Conservation (phyloP, 2,888 invertebrate genomes). For the Conus canariensis region DNA sequence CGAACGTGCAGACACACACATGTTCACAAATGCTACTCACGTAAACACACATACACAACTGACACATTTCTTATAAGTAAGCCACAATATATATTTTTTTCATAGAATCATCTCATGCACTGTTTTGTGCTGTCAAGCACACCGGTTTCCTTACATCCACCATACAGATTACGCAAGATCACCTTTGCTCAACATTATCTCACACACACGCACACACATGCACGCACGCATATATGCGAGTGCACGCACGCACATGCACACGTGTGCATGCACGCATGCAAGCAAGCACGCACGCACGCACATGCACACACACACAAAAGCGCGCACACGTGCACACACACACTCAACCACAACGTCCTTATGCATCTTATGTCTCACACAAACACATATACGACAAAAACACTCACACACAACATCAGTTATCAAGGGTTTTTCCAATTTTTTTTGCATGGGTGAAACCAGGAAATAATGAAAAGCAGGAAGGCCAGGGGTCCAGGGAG, state of each 20-base stretch:
- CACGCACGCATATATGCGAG: too few species aligned
- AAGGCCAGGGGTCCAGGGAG: too few species aligned
- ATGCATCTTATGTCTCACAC: background rate
- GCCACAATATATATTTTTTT: too few species aligned
- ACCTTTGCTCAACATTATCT: background rate
- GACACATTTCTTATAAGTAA: background rate
- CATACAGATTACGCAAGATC: too few species aligned
- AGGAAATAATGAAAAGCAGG: too few species aligned
- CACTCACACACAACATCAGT: background rate
- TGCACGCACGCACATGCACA: background rate
- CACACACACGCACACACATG: background rate
- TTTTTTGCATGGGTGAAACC: too few species aligned
- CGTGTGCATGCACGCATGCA: background rate
- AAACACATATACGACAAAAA: background rate
- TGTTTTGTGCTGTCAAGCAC: too few species aligned
- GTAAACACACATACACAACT: background rate
- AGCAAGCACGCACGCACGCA: background rate
- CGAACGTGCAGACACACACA: background rate
- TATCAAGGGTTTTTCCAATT: too few species aligned
- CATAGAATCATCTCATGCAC: too few species aligned
- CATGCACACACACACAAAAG: background rate
- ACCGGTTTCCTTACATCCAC: too few species aligned
- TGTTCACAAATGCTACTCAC: background rate
- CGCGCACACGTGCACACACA: background rate
- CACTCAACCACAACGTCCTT: background rate